A percentile compares a stretch with the other conserved stretches of the same genome.
These are phyloP conservation scores for Lepidonotus clava DNA, from an alignment of 2,888 invertebrate genomes.

Conservation along the genomic window DNA sequence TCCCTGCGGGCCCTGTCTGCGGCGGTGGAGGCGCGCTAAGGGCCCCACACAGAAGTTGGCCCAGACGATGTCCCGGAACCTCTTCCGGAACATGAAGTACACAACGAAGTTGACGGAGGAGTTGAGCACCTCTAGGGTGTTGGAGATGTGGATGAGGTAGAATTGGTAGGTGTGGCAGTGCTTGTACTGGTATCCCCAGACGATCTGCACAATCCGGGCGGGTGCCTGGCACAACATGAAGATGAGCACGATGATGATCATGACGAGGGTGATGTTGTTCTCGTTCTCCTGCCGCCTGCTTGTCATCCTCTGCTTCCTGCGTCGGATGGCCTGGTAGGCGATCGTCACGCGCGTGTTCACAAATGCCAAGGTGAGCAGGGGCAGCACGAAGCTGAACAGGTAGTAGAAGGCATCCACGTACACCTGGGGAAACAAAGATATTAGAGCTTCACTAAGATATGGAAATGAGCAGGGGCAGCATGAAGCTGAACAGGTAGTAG, in stretches of 20 bases:
- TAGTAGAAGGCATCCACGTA: constrained; percentile 65
- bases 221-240: constrained; percentile 67
- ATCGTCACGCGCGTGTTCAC: constrained; percentile 63
- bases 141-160: constrained; percentile 65
- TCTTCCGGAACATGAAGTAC: constrained; percentile 63
- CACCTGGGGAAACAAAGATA: too few relatives aligned
- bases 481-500: constrained; percentile 64
- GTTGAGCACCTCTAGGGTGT: constrained; percentile 66
- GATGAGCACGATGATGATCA: constrained; percentile 65
- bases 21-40: constrained; percentile 2
- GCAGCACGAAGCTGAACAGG: constrained; percentile 63
- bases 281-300: constrained; percentile 60
- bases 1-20: neutral
- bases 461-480: constrained; percentile 64
- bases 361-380: constrained; percentile 62
- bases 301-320: constrained; percentile 61
- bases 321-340: constrained; percentile 62
- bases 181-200: constrained; percentile 59
- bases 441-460: too few relatives aligned
- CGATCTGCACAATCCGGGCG: constrained; percentile 61
- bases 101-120: constrained; percentile 65
- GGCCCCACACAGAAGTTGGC: constrained; percentile 53
- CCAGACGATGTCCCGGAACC: constrained; percentile 62
- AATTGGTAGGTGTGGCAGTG: constrained; percentile 60
- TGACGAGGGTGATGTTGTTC: constrained; percentile 66